phyloP scores from a whole-genome alignment of 2,113 vertebrate genomes.

The Hemibates koningsi region DNA sequence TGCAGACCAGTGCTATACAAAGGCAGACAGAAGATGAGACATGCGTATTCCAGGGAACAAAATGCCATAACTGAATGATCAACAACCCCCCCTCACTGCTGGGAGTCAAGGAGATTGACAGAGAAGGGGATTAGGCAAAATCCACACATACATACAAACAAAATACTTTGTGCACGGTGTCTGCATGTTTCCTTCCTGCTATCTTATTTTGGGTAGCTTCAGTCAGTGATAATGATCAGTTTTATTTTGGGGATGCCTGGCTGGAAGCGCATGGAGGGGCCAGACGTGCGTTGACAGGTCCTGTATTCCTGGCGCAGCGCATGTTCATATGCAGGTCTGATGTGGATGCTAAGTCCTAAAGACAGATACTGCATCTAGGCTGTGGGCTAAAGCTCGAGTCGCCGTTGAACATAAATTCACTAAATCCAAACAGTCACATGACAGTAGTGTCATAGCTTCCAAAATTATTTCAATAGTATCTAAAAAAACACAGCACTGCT shows the following conservation, averaged over 20 bases:
- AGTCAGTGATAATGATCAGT: conserved; percentile 56
- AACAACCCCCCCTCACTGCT: neutral
- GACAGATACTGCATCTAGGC: conserved; percentile 53
- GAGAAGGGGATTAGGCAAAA: conserved; percentile 2
- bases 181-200: neutral
- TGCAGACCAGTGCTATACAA: neutral
- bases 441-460: conserved; percentile 1
- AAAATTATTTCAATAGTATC: neutral
- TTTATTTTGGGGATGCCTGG: conserved; percentile 60
- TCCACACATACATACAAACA: neutral
- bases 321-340: conserved; percentile 47
- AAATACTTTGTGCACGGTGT: conserved; percentile 18
- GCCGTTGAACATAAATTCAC: conserved; percentile 23
- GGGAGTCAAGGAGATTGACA: neutral
- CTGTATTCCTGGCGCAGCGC: conserved; percentile 51
- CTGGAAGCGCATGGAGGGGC: conserved; percentile 31
- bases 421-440: conserved; percentile 34
- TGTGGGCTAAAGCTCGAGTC: conserved; percentile 33
- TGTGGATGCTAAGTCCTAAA: conserved; percentile 57
- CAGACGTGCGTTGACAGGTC: conserved; percentile 63
- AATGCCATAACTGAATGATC: conserved; percentile 4
- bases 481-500: neutral
- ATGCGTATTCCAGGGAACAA: neutral
- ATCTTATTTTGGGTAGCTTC: conserved; percentile 7
- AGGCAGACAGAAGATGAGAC: neutral